Evolutionary conservation across 2,113 vertebrate species (phyloP).

Genomic region (Pterocles orientalis): DNA sequence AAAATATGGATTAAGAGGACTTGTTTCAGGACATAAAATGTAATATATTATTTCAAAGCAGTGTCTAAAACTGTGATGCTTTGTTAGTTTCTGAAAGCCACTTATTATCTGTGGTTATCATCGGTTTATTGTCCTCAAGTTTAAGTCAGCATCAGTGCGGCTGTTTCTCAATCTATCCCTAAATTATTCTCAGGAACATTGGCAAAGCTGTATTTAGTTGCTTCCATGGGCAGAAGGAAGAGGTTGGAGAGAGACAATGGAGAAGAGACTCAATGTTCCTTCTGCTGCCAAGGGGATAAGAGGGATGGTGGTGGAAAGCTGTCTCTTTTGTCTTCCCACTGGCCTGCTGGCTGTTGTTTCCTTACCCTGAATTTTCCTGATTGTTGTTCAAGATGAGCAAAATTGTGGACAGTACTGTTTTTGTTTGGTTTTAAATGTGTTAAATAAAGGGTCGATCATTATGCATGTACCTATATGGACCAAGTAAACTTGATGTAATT

Average conservation of each 20-base stretch:
- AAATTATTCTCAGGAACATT: not conserved
- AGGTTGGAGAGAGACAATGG: not conserved
- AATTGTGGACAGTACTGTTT: not conserved
- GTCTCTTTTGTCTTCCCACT: not conserved
- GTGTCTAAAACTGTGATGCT: not conserved
- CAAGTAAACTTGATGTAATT: not conserved
- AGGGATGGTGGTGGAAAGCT: not conserved
- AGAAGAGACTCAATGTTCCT: not conserved
- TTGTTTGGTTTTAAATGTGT: not conserved
- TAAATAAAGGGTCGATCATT: not conserved
- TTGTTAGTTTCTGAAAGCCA: not conserved
- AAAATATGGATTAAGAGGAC: rapidly evolving
- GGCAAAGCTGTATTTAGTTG: not conserved
- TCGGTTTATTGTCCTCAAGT: not conserved
- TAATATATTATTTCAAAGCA: not conserved
- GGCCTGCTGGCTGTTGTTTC: not conserved
- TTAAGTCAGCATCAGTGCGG: not conserved
- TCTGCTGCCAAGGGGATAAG: not conserved
- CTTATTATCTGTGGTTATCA: not conserved
- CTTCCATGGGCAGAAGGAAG: not conserved
- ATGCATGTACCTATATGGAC: not conserved
- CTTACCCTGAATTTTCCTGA: not conserved
- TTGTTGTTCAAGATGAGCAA: not conserved
- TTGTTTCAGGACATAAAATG: not conserved
- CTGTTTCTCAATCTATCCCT: not conserved